Conservation (phyloP, 2,888 invertebrate species). For the Notodonta dromedarius region DNA sequence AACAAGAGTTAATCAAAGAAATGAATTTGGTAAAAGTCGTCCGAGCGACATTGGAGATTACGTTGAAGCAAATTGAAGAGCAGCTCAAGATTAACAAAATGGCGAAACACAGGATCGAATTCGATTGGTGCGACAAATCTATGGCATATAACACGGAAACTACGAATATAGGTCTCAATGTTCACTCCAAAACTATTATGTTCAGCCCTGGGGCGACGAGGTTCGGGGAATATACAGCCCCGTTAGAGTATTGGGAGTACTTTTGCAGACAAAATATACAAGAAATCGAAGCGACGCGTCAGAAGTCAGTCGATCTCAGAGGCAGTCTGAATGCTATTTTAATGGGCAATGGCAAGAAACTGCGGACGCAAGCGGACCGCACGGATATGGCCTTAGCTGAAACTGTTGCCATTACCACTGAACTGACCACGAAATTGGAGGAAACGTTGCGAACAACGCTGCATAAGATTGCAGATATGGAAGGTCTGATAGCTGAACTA, state of each 20-base stretch:
- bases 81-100: constrained; percentile 90
- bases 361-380: constrained; percentile 91
- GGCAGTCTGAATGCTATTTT: constrained; percentile 89
- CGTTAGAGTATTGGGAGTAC: constrained; percentile 91
- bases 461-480: constrained; percentile 90
- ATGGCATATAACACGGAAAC: constrained; percentile 91
- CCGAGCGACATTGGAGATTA: constrained; percentile 83
- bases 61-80: constrained; percentile 86
- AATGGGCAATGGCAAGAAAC: constrained; percentile 89
- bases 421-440: constrained; percentile 88
- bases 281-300: constrained; percentile 89
- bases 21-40: constrained; percentile 89
- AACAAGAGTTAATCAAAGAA: constrained; percentile 90
- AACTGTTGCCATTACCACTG: constrained; percentile 90
- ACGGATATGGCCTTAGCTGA: constrained; percentile 91
- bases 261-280: constrained; percentile 91
- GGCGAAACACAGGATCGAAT: constrained; percentile 92
- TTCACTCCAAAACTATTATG: constrained; percentile 87
- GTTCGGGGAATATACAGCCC: constrained; percentile 88
- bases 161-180: constrained; percentile 86
- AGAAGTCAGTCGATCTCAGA: constrained; percentile 88
- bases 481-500: constrained; percentile 88
- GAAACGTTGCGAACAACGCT: constrained; percentile 88
- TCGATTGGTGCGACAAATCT: constrained; percentile 96
- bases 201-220: constrained; percentile 92